Evolutionary conservation across 2,113 vertebrate species (phyloP).

Genomic region (Zosterops japonicus): DNA sequence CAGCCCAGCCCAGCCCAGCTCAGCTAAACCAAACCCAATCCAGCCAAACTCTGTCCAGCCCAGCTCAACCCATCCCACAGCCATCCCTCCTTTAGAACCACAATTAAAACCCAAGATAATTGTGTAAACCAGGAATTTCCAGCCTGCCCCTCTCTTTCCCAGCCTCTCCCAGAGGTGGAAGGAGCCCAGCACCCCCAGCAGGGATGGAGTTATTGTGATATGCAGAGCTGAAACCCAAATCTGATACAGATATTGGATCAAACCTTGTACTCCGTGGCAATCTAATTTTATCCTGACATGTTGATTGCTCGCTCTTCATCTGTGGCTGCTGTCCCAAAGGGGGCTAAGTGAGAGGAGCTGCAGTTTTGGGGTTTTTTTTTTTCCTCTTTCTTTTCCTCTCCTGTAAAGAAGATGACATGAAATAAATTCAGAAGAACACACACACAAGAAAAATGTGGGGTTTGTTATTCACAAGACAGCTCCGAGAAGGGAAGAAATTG

Average conservation of each 20-base stretch:
- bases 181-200: neutral
- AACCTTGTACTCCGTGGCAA: constrained; percentile 29
- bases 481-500: neutral
- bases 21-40: neutral
- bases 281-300: constrained; percentile 57
- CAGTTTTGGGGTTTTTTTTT: neutral
- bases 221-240: neutral
- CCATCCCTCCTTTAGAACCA: too few relatives aligned
- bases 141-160: neutral
- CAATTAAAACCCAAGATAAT: neutral
- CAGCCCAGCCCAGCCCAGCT: rapidly evolving
- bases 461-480: constrained; percentile 32
- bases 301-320: constrained; percentile 54
- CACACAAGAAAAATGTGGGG: constrained; percentile 29
- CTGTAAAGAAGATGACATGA: neutral
- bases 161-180: rapidly evolving
- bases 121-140: rapidly evolving
- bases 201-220: neutral
- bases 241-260: constrained; percentile 36
- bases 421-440: constrained; percentile 39
- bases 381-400: neutral
- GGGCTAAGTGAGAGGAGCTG: constrained; percentile 18
- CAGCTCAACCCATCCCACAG: too few relatives aligned
- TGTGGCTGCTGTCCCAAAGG: constrained; percentile 40
- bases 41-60: rapidly evolving